Base-by-base conservation (phyloP, 1,140 invertebrate genomes). In the Andricus grossulariae region DNA sequence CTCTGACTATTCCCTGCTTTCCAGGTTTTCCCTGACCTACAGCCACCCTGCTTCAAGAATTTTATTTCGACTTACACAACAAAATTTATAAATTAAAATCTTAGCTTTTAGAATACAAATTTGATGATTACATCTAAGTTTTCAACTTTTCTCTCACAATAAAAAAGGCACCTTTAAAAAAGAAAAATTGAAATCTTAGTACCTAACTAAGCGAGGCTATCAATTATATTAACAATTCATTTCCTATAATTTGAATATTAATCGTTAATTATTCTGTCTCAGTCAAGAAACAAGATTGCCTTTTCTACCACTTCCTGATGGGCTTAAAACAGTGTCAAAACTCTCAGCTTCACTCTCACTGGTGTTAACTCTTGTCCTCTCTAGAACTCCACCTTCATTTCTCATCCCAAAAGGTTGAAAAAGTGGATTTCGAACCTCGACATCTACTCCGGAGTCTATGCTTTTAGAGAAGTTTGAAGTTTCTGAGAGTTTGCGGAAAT, bases 401-500 rank as follows among this genome's bases (percentile, higher is more conserved):
- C 74, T 82, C 8, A 54, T 18, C 49, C 66, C 72, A 60, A 79
- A 78, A 54, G 71, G 72, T 49, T 83, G 80, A 51, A 82, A 72
- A 52, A 77, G 83, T n/a, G 71, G 3, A 79, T 78, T 85, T 21
- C 74, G 83, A 5, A 72, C 25, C 4, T 54, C 77, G 0, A 87
- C 79, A 50, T 88, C 87, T 0, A 88, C 82, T 0, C 84, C 88
- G 1, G 86, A 88, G 39, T 91, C 88, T 11, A 85, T 57, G 75
- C 85, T 89, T 85, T 94, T 80, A 91, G 90, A 86, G 92, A 94
- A 92, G 92, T 93, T 80, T 90, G 84, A 85, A 5, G 81, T 71
- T 16, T 87, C 83, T 0, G 88, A 86, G 0, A 89, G 72, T 55
- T 83, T 84, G 3, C 88, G 82, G 49, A 91, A 89, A 60, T 90